These are phyloP conservation scores for Calidris pugnax DNA, from an alignment of 2,113 vertebrate species.

Conservation along the genomic window DNA sequence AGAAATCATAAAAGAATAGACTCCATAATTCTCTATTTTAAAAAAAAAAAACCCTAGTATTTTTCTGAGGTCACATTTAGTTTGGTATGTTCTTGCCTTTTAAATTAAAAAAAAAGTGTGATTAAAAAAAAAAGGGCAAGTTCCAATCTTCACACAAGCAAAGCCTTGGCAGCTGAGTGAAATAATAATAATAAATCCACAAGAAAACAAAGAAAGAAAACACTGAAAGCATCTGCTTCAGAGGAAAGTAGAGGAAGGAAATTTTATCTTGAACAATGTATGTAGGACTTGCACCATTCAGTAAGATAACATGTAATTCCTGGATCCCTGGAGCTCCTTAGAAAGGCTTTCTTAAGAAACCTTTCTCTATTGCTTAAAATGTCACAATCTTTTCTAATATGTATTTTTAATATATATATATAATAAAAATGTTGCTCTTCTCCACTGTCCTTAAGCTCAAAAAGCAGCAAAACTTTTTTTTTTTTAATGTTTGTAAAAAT, in stretches of 20 bases:
- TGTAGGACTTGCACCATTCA: constrained; percentile 14
- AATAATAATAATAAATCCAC: neutral
- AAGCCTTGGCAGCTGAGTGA: neutral
- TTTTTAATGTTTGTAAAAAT: neutral
- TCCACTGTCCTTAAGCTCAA: neutral
- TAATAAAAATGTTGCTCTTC: neutral
- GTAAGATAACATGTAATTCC: neutral
- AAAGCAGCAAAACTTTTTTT: neutral
- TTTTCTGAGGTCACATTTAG: neutral
- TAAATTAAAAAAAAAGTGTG: neutral
- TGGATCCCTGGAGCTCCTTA: constrained; percentile 14
- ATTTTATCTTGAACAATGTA: neutral
- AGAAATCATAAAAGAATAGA: neutral
- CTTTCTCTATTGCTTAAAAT: constrained; percentile 6
- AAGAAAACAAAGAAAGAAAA: constrained; percentile 17
- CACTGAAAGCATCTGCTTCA: neutral
- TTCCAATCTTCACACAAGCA: neutral
- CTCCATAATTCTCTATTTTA: neutral
- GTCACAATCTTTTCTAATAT: neutral
- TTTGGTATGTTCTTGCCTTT: neutral
- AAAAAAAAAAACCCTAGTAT: neutral
- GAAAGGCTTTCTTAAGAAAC: neutral
- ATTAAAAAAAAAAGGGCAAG: neutral
- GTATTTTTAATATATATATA: neutral
- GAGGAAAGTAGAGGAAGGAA: neutral